Evolutionary conservation across 37 sponge, comb jelly and placozoan species (phyloP).

Genomic region (Haliclona indistincta): DNA sequence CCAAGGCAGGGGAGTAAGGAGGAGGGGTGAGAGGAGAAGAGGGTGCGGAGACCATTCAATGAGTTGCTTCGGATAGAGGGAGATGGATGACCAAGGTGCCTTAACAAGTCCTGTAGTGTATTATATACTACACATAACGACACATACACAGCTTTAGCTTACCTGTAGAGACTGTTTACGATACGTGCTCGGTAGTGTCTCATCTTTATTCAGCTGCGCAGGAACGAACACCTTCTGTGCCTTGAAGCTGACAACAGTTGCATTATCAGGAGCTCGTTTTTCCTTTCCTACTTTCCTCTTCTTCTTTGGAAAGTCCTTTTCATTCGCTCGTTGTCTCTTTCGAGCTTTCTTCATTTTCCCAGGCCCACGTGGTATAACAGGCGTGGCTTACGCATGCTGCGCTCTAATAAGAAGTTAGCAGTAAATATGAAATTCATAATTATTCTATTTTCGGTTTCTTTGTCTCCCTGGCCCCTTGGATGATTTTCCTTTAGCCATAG

Average conservation of each 20-base stretch:
- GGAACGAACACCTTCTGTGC: conserved; percentile 43
- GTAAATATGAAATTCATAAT: not conserved
- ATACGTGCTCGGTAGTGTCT: conserved; percentile 16
- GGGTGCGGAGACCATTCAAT: conserved; percentile 37
- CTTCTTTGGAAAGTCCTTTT: conserved; percentile 49
- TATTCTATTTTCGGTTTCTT: not conserved
- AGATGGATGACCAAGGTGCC: conserved; percentile 39
- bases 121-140: not conserved
- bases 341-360: conserved; percentile 1
- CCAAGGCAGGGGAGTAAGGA: conserved; percentile 34
- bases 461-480: not conserved
- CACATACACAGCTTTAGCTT: not conserved
- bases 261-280: conserved; percentile 56
- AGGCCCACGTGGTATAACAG: not conserved
- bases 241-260: conserved; percentile 46
- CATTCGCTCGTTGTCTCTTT: not conserved
- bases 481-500: not conserved
- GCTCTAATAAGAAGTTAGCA: too few species aligned
- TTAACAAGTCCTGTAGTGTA: conserved; percentile 31
- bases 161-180: conserved; percentile 54
- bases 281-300: conserved; percentile 65
- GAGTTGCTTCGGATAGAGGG: conserved; percentile 18
- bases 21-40: conserved; percentile 26
- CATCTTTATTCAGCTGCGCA: conserved; percentile 33
- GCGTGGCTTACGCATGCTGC: too few species aligned